Percentiles rank a stretch among this genome's conserved stretches.
Conservation (phyloP, 2,888 invertebrate species). For the Drosophila quinaria region DNA sequence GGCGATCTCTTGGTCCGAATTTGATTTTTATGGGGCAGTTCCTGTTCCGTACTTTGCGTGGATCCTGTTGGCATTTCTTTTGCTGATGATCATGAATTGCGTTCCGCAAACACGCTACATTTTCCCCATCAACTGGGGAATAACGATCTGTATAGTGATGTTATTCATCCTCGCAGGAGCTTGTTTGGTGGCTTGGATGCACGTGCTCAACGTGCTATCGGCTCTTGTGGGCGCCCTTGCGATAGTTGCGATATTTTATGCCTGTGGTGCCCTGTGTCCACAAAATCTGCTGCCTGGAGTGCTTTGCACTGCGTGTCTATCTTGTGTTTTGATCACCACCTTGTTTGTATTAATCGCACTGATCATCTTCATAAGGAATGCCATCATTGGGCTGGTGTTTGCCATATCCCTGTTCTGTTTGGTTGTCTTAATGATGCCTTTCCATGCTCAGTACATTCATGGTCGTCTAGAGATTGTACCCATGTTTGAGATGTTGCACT, state of each 20-base stretch:
- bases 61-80: conserved; percentile 9
- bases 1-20: neutral
- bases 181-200: neutral
- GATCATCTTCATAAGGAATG: neutral
- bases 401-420: conserved; percentile 6
- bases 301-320: neutral
- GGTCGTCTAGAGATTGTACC: conserved; percentile 41
- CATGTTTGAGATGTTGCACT: conserved; percentile 13
- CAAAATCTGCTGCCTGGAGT: neutral
- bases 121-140: conserved; percentile 14
- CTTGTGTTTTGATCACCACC: neutral
- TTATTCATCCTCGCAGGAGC: neutral
- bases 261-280: conserved; percentile 5
- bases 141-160: conserved; percentile 6
- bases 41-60: conserved; percentile 34
- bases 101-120: conserved; percentile 3
- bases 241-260: neutral
- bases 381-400: neutral
- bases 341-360: neutral
- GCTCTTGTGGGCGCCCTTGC: neutral
- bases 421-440: neutral
- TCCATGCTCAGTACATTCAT: conserved; percentile 30
- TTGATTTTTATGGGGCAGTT: neutral
- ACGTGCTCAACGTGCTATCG: neutral
- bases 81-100: conserved; percentile 26